Evolutionary conservation across 2,113 vertebrate genomes (phyloP), one percentile per base, ranked within the genome.

Genomic region (Centropristis striata): DNA sequence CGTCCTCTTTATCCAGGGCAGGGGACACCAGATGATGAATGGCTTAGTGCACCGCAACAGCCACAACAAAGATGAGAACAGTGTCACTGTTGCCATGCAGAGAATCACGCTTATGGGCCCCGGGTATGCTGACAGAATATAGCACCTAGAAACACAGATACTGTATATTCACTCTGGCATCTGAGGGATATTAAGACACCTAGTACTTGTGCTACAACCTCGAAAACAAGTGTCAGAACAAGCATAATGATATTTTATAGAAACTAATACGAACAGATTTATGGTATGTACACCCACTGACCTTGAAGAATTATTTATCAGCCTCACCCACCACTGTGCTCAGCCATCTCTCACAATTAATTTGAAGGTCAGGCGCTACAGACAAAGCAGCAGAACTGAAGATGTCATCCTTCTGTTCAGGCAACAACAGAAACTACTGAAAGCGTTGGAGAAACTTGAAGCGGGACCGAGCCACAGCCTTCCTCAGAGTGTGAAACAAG

Each of bases 391-490:
- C 54, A 64, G 53, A 68, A 39, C 60, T 87, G 65, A 83, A 23
- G 25, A 9, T 82, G 75, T 81, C n/a, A 41, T 49, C 55, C 57
- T 88, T 44, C 65, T 58, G 93, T 95, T 91, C 93, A 99, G 98
- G 88, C 96, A 97, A 71, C 96, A 97, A 88, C 95, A 96, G 84
- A 96, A 94, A 76, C 90, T 95, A 72, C 81, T 96, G 72, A 94
- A 96, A 84, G 94, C 90, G 57, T 91, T 96, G 44, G 93, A 88
- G 63, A 92, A 95, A 39, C 86, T 92, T 4, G 96, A 97, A 81
- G 85, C 60, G 42, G 86, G 75, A 81, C 91, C 94, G 49, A 42
- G 55, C 39, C 82, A 18, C 83, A 85, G 42, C 75, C 44, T 73
- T 32, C 42, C 92, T 67, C 85, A 84, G 59, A 63, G 77, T 66